Percentiles rank a stretch among this genome's conserved stretches.
Conservation (phyloP, 2,888 invertebrate genomes). For the Pherbina coryleti region DNA sequence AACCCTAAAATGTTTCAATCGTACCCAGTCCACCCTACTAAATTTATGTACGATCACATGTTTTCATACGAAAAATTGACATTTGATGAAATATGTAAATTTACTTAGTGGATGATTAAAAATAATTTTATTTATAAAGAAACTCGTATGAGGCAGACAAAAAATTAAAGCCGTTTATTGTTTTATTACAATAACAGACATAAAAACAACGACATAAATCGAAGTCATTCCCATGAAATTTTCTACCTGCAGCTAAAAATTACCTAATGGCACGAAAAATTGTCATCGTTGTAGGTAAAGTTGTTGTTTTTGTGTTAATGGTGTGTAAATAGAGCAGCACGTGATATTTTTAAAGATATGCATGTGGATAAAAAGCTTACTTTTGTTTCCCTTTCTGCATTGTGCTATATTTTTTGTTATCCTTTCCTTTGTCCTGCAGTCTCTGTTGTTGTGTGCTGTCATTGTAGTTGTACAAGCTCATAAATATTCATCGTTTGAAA, state of each 20-base stretch:
- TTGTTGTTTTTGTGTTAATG: neutral
- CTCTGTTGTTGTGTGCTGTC: neutral
- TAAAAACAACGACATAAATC: neutral
- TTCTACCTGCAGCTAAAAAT: neutral
- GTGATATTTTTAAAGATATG: slow-evolving; percentile 46
- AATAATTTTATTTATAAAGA: too few species aligned
- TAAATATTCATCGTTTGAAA: slow-evolving; percentile 16
- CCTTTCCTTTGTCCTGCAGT: neutral
- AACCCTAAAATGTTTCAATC: too few species aligned
- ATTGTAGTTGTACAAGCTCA: neutral
- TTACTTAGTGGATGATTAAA: too few species aligned
- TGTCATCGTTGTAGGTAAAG: neutral
- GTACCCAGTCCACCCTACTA: too few species aligned
- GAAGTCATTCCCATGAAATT: too few species aligned
- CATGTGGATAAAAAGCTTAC: slow-evolving; percentile 45
- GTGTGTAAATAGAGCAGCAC: slow-evolving; percentile 12
- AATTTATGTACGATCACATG: too few species aligned
- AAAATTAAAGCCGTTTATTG: neutral
- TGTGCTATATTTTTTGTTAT: neutral
- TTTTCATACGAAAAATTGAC: too few species aligned
- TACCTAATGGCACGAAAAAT: neutral
- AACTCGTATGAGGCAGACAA: neutral
- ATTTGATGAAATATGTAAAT: too few species aligned
- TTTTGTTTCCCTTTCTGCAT: neutral
- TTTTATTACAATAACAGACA: neutral